Evolutionary conservation across 1,140 invertebrate species (phyloP).

Genomic region (Eciton burchellii): DNA sequence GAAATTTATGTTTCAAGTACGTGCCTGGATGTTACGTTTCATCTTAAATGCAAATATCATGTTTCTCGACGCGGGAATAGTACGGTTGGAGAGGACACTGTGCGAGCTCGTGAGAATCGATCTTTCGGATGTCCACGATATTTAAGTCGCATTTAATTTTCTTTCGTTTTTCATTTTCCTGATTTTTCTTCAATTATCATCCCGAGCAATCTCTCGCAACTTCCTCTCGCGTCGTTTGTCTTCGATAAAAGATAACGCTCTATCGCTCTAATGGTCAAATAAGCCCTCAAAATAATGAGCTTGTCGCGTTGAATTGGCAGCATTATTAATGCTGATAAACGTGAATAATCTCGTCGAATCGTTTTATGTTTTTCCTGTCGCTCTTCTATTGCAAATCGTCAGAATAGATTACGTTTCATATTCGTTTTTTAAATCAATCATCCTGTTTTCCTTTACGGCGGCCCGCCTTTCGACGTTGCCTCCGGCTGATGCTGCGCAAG

Average conservation of each 20-base stretch:
- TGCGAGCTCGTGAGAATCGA: not conserved
- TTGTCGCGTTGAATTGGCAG: not conserved
- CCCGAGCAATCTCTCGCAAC: not conserved
- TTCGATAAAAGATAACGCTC: constrained; percentile 12
- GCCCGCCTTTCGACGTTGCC: too few species aligned
- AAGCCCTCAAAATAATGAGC: constrained; percentile 29
- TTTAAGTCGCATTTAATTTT: constrained; percentile 35
- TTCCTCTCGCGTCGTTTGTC: constrained; percentile 1
- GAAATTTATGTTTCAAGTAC: constrained; percentile 1
- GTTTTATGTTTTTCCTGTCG: constrained; percentile 2
- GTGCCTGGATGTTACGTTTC: not conserved
- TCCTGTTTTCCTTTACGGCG: too few species aligned
- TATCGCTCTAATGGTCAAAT: not conserved
- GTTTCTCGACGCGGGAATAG: not conserved
- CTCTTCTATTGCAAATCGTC: not conserved
- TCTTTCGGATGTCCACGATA: not conserved
- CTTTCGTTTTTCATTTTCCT: not conserved
- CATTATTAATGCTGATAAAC: constrained; percentile 14
- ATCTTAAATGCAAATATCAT: constrained; percentile 20
- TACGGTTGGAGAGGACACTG: not conserved
- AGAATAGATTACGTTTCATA: constrained; percentile 1
- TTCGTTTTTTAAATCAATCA: not conserved
- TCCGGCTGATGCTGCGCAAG: too few species aligned
- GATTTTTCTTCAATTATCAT: constrained; percentile 17
- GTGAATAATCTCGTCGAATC: not conserved